Conservation (phyloP, 2,113 vertebrate species). For the Dicaeum eximium region DNA sequence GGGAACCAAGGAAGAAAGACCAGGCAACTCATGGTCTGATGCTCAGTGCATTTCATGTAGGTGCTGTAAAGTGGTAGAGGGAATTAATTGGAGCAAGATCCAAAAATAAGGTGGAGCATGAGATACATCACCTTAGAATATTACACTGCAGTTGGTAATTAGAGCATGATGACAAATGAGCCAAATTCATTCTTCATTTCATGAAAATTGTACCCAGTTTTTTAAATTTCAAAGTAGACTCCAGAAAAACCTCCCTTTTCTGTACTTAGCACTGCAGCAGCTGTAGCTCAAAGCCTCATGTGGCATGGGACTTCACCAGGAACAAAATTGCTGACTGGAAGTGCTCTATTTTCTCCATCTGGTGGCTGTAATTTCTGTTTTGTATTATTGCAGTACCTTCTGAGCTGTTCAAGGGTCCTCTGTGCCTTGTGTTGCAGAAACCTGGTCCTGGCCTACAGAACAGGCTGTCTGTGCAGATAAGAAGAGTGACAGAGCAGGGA, state of each 20-base stretch:
- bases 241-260: background rate
- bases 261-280: background rate
- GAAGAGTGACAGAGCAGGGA: background rate
- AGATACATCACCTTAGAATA: background rate
- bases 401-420: background rate
- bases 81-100: conserved; percentile 2
- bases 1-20: background rate
- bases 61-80: background rate
- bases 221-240: conserved; percentile 6
- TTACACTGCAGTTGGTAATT: background rate
- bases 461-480: background rate
- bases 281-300: background rate
- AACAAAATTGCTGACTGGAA: background rate
- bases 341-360: background rate
- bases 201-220: background rate
- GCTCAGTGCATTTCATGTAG: background rate
- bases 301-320: background rate
- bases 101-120: background rate
- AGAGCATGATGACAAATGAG: background rate
- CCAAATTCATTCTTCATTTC: background rate
- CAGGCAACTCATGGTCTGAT: background rate
- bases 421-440: background rate
- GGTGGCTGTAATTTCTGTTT: background rate
- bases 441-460: background rate
- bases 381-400: background rate